Evolutionary conservation across 1,140 invertebrate species (phyloP).

Genomic region (Hylaeus volcanicus): DNA sequence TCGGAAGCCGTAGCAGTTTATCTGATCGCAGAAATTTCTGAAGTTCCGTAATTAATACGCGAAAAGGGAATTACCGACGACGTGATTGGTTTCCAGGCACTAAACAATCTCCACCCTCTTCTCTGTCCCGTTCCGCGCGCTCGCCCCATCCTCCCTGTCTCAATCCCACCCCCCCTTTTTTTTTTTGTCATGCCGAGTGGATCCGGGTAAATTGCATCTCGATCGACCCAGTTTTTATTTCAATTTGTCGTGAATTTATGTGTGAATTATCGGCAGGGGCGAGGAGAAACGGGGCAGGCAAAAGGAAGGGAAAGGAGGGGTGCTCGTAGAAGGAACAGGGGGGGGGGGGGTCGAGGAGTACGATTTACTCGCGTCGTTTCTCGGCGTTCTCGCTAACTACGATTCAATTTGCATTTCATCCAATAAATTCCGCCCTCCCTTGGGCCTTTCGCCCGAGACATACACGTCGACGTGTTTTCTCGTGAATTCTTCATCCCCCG

Average conservation of each 20-base stretch:
- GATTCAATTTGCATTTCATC: conserved; percentile 69
- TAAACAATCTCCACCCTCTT: conserved; percentile 42
- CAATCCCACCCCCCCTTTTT: not conserved
- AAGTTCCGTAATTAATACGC: conserved; percentile 34
- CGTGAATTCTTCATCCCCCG: conserved; percentile 39
- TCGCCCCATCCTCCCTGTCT: not conserved
- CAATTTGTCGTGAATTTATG: conserved; percentile 68
- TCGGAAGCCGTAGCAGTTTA: conserved; percentile 13
- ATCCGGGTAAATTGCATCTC: conserved; percentile 56
- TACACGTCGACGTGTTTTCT: conserved; percentile 34
- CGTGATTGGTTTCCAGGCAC: conserved; percentile 44
- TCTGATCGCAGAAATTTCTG: conserved; percentile 21
- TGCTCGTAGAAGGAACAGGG: not conserved
- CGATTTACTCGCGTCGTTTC: conserved; percentile 59
- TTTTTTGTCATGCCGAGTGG: conserved; percentile 16
- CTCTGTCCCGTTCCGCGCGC: not conserved
- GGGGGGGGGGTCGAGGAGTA: not conserved
- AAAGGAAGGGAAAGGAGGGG: not conserved
- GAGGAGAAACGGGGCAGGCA: conserved; percentile 1
- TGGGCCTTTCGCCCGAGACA: conserved; percentile 17
- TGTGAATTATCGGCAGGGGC: conserved; percentile 56
- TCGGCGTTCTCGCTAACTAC: conserved; percentile 57
- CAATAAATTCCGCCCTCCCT: conserved; percentile 50
- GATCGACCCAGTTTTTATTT: conserved; percentile 67
- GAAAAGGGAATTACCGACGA: conserved; percentile 19